Evolutionary conservation across 64 coral and sea anemone genomes (phyloP).

Genomic region (Stylophora pistillata): DNA sequence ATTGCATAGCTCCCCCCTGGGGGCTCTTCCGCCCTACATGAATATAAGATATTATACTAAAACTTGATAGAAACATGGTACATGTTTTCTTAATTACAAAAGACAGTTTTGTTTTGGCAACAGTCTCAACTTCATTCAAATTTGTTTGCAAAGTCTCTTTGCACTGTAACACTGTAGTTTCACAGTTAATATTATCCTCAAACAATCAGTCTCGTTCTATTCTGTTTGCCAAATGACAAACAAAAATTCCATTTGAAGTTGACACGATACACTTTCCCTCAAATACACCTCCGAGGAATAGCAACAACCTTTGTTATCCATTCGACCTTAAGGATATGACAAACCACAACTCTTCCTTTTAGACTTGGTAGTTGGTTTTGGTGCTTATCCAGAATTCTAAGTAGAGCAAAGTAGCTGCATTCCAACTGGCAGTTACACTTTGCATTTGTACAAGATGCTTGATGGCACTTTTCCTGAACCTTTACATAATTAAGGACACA

Average conservation of each 20-base stretch:
- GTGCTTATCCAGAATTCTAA: conserved; percentile 19
- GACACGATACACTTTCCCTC: conserved; percentile 46
- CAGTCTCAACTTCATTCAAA: conserved; percentile 10
- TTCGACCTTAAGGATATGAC: conserved; percentile 23
- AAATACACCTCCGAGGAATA: conserved; percentile 41
- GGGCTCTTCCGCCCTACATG: too few species aligned
- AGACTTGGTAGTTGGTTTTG: conserved; percentile 18
- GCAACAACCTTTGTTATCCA: conserved; percentile 40
- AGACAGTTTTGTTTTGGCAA: conserved; percentile 28
- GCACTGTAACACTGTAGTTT: conserved; percentile 19
- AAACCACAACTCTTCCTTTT: conserved; percentile 29
- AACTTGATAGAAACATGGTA: conserved; percentile 4
- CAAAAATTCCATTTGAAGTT: conserved; percentile 30
- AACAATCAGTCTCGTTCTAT: conserved; percentile 48
- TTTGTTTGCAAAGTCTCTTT: conserved; percentile 16
- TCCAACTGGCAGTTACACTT: conserved; percentile 39
- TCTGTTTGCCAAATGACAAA: conserved; percentile 67
- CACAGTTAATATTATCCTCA: conserved; percentile 13
- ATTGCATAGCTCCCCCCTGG: too few species aligned
- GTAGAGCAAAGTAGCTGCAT: conserved; percentile 40
- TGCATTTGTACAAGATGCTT: conserved; percentile 39
- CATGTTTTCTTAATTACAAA: conserved; percentile 16
- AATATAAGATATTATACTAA: background rate
- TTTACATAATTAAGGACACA: conserved; percentile 40
- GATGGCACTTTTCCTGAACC: conserved; percentile 4